A percentile compares a stretch with the other conserved stretches of the same genome.
Evolutionary conservation across 1,140 invertebrate genomes (phyloP).

Genomic region (Drosophila sucinea): DNA sequence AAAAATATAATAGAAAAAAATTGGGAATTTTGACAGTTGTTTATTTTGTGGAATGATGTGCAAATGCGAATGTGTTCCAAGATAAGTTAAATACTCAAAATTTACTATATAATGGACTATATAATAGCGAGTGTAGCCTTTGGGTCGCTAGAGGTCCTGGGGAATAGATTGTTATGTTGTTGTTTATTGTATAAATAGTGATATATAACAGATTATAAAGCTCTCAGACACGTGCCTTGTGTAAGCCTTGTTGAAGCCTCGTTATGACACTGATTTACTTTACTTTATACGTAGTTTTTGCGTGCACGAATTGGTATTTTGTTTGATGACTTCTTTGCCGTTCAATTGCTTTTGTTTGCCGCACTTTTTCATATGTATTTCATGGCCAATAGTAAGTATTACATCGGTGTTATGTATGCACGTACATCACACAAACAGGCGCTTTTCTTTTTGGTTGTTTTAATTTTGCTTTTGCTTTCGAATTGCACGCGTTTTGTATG

Average conservation of each 20-base stretch:
- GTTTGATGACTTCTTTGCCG: background rate
- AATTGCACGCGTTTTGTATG: too few species aligned
- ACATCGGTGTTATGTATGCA: background rate
- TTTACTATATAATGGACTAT: too few species aligned
- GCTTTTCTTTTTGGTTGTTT: background rate
- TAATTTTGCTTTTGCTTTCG: background rate
- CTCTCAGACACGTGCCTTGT: constrained; percentile 7
- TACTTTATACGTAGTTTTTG: background rate
- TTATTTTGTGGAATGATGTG: too few species aligned
- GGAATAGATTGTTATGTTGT: background rate
- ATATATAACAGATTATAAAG: background rate
- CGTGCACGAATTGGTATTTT: background rate
- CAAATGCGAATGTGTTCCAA: too few species aligned
- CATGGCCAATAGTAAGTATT: background rate
- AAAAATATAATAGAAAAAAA: too few species aligned
- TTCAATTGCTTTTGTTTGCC: background rate
- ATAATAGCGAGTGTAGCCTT: too few species aligned
- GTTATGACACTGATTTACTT: constrained; percentile 8
- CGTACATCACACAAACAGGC: background rate
- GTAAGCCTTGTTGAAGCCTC: background rate
- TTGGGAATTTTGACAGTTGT: too few species aligned
- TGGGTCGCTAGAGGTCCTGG: too few species aligned
- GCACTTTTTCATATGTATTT: background rate
- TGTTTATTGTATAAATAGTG: background rate
- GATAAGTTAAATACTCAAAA: too few species aligned